Base-by-base conservation (phyloP, 1,140 invertebrate species). In the Calosoma granatense region DNA sequence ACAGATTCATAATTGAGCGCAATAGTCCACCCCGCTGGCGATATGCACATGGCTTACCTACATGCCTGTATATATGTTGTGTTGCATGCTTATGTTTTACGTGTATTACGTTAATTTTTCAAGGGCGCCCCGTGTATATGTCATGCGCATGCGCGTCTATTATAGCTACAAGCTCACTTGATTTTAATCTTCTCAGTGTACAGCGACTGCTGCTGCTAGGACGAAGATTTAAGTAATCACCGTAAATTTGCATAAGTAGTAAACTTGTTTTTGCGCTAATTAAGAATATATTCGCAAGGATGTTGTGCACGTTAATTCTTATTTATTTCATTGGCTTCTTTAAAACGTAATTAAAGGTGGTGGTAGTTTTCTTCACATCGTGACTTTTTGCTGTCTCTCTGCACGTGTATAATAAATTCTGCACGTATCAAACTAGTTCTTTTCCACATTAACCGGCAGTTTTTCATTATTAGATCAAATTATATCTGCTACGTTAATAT, bases 191-290 rank as follows among this genome's bases (percentile, higher is more conserved):
- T 17, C 6, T 47, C n/a, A n/a, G 26, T 36, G n/a, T 36, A 36
- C 26, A n/a, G 26, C 26, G 26, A n/a, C n/a, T 30, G 26, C 26
- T 30, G 26, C n/a, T 6, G 26, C 26, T 14, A 30, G 4, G 26
- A 30, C 26, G 41, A 17, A 11, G 41, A 17, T 47, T 47, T 47
- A 11, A 47, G 41, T 47, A 47, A 47, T 47, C 41, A 17, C 17
- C 17, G 41, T 17, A 17, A 6, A 47, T 47, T 47, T 47, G 41
- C 41, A 47, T 47, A 47, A 47, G 41, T 47, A 47, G 6, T 47
- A 47, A 47, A 47, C 41, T 9, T 47, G 41, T 47, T 47, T 47
- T 47, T 47, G 41, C 41, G 17, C 41, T 47, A 47, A 47, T 47
- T 47, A 47, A 47, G 41, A 12, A 47, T 47, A 47, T 11, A 9